These are phyloP conservation scores for Perca flavescens DNA, from an alignment of 2,113 vertebrate species.

Conservation along the genomic window DNA sequence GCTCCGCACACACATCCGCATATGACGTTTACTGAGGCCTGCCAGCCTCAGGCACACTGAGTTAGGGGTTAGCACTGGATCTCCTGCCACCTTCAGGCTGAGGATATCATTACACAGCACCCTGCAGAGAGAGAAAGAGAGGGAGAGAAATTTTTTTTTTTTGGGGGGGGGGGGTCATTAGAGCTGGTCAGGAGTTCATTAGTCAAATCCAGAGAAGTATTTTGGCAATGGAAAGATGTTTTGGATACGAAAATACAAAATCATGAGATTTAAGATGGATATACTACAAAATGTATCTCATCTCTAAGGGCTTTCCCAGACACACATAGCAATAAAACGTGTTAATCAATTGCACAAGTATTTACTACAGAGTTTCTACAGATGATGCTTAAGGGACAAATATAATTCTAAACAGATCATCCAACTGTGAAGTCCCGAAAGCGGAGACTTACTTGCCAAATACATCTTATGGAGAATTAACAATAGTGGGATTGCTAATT, in stretches of 20 bases:
- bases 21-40: constrained; percentile 91
- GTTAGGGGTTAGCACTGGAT: constrained; percentile 91
- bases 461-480: constrained; percentile 30
- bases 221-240: constrained; percentile 24
- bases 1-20: constrained; percentile 90
- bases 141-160: constrained; percentile 1
- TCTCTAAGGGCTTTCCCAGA: constrained; percentile 22
- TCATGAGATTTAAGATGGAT: constrained; percentile 1
- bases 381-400: constrained; percentile 36
- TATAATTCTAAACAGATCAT: constrained; percentile 51
- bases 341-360: constrained; percentile 35
- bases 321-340: constrained; percentile 28
- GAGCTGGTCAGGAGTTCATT: constrained; percentile 59
- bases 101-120: constrained; percentile 91
- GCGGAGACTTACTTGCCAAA: constrained; percentile 25
- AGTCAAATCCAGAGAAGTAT: constrained; percentile 53
- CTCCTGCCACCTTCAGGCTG: constrained; percentile 91
- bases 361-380: constrained; percentile 29
- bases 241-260: constrained; percentile 29
- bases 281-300: not conserved
- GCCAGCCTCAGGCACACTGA: constrained; percentile 89
- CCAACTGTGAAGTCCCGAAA: constrained; percentile 26
- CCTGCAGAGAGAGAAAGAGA: constrained; percentile 74
- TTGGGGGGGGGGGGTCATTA: constrained; percentile 39
- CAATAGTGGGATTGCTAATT: not conserved